These are phyloP conservation scores for Caradrina kadenii DNA, from an alignment of 2,888 invertebrate species.

Conservation along the genomic window DNA sequence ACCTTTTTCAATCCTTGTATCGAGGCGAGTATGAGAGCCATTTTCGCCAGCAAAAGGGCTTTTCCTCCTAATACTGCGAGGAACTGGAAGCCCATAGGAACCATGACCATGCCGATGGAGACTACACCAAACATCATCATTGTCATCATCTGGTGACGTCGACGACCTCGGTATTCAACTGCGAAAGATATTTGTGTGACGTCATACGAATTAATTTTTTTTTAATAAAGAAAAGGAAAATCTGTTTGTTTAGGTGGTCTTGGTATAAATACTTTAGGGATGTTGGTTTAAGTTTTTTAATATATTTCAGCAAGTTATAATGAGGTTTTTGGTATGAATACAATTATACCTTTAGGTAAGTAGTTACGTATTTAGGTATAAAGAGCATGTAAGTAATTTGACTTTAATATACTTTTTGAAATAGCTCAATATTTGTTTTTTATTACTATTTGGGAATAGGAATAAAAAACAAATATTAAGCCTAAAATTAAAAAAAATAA, in stretches of 20 bases:
- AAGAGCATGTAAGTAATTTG: no score
- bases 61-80: slow-evolving; percentile 95
- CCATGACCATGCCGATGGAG: slow-evolving; percentile 93
- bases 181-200: slow-evolving; percentile 35
- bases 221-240: background rate
- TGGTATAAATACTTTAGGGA: no score
- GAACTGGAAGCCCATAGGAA: slow-evolving; percentile 96
- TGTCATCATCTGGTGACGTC: slow-evolving; percentile 93
- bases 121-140: slow-evolving; percentile 95
- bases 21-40: slow-evolving; percentile 94
- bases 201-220: background rate
- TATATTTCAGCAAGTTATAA: no score
- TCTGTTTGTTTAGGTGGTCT: background rate
- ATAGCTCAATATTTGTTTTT: no score
- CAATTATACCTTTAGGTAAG: no score
- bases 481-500: no score
- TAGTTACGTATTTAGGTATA: no score
- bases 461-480: no score
- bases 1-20: slow-evolving; percentile 95
- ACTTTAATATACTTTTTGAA: no score
- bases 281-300: no score
- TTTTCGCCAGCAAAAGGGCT: slow-evolving; percentile 94
- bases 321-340: no score
- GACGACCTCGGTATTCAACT: slow-evolving; percentile 90
- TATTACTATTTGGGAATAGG: no score